These are phyloP conservation scores for Colinus virginianus DNA, from an alignment of 2,113 vertebrate genomes.

Conservation along the genomic window DNA sequence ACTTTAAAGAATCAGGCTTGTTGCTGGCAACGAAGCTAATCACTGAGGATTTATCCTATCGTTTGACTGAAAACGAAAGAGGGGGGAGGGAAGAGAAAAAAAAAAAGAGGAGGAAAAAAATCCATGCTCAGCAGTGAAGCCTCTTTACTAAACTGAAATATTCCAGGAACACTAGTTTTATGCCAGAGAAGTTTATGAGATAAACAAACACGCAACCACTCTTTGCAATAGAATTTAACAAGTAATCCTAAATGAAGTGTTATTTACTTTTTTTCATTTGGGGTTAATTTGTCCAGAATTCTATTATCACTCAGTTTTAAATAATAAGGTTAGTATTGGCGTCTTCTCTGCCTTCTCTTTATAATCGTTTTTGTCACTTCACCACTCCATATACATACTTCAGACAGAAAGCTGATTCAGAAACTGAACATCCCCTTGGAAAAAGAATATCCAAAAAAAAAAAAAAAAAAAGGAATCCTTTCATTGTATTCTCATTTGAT, in stretches of 20 bases:
- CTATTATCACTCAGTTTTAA: neutral
- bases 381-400: neutral
- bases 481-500: neutral
- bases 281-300: neutral
- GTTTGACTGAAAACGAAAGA: constrained; percentile 12
- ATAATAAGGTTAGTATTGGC: neutral
- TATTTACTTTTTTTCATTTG: neutral
- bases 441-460: neutral
- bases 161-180: constrained; percentile 5
- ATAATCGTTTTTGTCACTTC: neutral
- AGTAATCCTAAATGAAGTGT: neutral
- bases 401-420: neutral
- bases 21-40: constrained; percentile 57
- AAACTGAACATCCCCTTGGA: neutral
- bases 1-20: constrained; percentile 67
- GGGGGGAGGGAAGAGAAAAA: neutral
- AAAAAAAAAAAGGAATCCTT: neutral
- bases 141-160: constrained; percentile 18
- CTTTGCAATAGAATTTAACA: neutral
- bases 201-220: neutral
- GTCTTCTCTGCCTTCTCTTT: neutral
- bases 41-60: constrained; percentile 57
- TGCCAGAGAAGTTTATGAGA: neutral
- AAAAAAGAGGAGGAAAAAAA: neutral
- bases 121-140: neutral